Base-by-base conservation (phyloP, 2,797 vertebrate genomes). In the Tiaroga cobitis region DNA sequence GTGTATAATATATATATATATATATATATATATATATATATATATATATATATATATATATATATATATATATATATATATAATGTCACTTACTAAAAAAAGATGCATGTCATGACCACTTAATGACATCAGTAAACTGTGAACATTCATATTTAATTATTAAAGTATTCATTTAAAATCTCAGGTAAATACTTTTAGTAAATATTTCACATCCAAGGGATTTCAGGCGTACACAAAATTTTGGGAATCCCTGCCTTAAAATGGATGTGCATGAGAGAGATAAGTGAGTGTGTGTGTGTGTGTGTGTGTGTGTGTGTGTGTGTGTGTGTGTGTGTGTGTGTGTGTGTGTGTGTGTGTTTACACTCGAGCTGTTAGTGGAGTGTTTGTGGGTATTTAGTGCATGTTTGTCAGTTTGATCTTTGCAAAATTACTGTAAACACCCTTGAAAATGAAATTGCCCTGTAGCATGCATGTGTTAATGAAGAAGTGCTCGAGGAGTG, bases 341-440 rank as follows among this genome's bases (percentile, higher is more conserved):
- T 26, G 41, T 24, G 26, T 34, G 61, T 76, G 59, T 84, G 34
- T 61, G 54, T 80, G 16, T 85, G 49, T 79, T 54, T 68, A 56
- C 32, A 56, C 21, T 82, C 0, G 5, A 43, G 56, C 26, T 70
- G 46, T 32, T 43, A 80, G 61, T 51, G n/a, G 29, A 67, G 51
- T 32, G 32, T 68, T 37, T 54, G 32, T 70, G 32, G 34, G 19
- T 79, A 77, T 88, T 81, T 76, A 80, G 69, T 74, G 70, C 19
- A 86, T 87, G 77, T 78, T 85, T 81, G 85, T 86, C 83, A 81
- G 81, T 75, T 80, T 79, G 78, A 83, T 86, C 78, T 87, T 84
- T 89, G 73, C 70, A 84, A 54, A 41, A 34, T 78, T 34, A 63
- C 72, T 65, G 59, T 83, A 86, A 85, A 84, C 80, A 43, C 77